Evolutionary conservation across 2,888 invertebrate species (phyloP).

Genomic region (Keiferia lycopersicella): DNA sequence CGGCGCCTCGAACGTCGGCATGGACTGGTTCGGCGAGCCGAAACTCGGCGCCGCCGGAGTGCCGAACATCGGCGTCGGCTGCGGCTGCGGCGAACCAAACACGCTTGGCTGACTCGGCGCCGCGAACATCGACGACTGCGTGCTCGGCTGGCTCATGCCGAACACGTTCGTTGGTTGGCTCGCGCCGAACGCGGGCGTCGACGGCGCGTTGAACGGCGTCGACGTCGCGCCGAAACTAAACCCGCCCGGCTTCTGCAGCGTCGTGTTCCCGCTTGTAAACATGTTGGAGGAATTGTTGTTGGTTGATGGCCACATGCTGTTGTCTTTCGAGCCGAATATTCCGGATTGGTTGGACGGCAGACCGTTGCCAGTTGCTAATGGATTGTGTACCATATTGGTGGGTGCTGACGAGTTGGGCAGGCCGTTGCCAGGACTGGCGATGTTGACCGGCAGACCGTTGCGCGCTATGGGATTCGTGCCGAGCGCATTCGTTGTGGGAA

Average conservation of each 20-base stretch:
- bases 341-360: conserved; percentile 35
- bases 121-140: conserved; percentile 50
- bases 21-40: conserved; percentile 46
- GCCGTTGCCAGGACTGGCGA: conserved; percentile 32
- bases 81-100: conserved; percentile 50
- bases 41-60: conserved; percentile 48
- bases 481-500: conserved; percentile 33
- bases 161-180: conserved; percentile 51
- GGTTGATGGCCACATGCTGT: conserved; percentile 50
- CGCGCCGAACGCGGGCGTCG: conserved; percentile 48
- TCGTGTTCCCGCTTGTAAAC: conserved; percentile 33
- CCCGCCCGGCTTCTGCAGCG: conserved; percentile 48
- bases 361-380: conserved; percentile 37
- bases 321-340: conserved; percentile 55
- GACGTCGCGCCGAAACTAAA: conserved; percentile 55
- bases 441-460: conserved; percentile 32
- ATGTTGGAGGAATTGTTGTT: conserved; percentile 37
- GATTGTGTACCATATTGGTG: conserved; percentile 40
- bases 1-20: conserved; percentile 53
- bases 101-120: conserved; percentile 45
- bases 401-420: conserved; percentile 35
- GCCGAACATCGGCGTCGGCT: conserved; percentile 51
- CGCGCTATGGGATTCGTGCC: conserved; percentile 33
- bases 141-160: conserved; percentile 48
- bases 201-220: conserved; percentile 45